Conservation (phyloP, 2,113 vertebrate genomes). For the Myiagra hebetior region DNA sequence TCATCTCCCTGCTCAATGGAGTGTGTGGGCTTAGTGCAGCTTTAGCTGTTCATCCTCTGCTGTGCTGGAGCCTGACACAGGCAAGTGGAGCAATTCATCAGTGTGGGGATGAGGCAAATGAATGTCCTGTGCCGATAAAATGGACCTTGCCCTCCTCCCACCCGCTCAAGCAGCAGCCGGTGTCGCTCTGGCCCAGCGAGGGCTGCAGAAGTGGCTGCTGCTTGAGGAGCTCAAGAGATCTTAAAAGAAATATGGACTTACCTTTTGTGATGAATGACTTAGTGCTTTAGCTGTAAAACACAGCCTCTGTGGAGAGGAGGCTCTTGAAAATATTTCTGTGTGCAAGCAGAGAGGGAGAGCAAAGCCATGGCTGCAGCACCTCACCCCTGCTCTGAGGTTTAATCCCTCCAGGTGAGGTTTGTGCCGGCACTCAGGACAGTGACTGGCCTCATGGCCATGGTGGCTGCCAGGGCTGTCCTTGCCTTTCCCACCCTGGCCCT, state of each 20-base stretch:
- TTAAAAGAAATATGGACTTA: background rate
- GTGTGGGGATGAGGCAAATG: background rate
- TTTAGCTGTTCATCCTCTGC: conserved; percentile 20
- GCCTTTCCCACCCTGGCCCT: background rate
- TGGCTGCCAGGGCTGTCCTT: background rate
- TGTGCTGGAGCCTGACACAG: background rate
- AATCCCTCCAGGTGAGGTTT: background rate
- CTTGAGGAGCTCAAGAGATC: background rate
- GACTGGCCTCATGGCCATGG: accelerated
- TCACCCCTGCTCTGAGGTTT: background rate
- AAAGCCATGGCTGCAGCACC: background rate
- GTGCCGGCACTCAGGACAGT: accelerated
- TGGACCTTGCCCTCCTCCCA: background rate
- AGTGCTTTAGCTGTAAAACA: background rate
- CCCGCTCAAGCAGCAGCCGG: background rate
- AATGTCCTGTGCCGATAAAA: background rate
- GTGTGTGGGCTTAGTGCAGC: conserved; percentile 42
- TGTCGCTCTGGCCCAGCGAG: accelerated
- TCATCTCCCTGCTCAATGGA: background rate
- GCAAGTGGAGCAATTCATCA: background rate
- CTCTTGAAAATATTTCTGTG: background rate
- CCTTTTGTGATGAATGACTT: background rate
- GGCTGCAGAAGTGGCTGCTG: background rate
- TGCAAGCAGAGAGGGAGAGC: background rate
- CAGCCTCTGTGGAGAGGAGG: background rate